Base-by-base conservation (phyloP, 2,113 vertebrate genomes). In the Miniopterus natalensis region DNA sequence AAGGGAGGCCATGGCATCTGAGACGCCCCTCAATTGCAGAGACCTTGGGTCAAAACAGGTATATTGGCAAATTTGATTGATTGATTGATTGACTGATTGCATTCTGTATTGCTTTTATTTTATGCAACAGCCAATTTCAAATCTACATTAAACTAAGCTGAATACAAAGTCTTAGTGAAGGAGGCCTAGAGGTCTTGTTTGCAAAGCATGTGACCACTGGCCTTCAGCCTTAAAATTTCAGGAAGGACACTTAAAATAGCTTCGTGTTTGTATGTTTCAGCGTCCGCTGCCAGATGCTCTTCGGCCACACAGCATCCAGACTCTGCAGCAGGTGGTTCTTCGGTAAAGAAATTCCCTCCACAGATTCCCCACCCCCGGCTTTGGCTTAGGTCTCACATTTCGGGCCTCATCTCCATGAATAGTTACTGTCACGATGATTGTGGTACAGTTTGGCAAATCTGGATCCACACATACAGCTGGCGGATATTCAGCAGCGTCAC, bases 391-490 rank as follows among this genome's bases (percentile, higher is more conserved):
- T 97, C 99, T 98, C 70, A 98, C 98, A 45, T 99, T 99, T 97
- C 98, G 98, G n/a, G 97, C 70, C 14, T 99, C 98, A 29, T 99
- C 99, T 40, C 99, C 99, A 0, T 99, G 99, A 78, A 99, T 99
- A 97, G 98, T 98, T 55, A 99, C 99, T 0, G 98, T 98, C 81
- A 99, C 98, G 0, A 99, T 11, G 27, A 18, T 5, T n/a, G 49
- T 12, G 63, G 74, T 23, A 2, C n/a, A 7, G 36, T 68, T 42
- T 31, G 99, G 99, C 97, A 99, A 92, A 1, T 99, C 99, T 0
- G 99, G 99, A 96, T 99, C 99, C 97, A 99, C 97, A 94, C 99
- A 99, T 21, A 98, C 98, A 86, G 98, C 99, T 99, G 99, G 99
- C 94, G 99, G 99, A 95, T 99, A 98, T 92, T 99, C 99, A 12